Base-by-base conservation (phyloP, 2,888 invertebrate species). In the Ennomos fuscantarius region DNA sequence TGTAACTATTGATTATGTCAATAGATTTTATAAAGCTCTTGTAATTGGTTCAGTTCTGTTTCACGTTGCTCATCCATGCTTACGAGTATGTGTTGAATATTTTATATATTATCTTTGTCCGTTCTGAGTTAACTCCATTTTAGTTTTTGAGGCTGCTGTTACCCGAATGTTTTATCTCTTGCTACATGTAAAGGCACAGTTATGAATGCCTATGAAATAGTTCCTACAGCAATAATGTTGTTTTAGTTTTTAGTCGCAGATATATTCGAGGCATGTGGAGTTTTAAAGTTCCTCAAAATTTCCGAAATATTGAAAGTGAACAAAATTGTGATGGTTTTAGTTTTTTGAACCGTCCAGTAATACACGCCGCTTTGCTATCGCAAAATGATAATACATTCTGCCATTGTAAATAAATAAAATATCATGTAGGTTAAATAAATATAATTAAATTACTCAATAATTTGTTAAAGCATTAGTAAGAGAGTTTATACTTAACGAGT, bases 1-100 rank as follows among this genome's bases (percentile, higher is more conserved):
- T 85, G 75, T 70, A 70, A 74, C 82, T 86, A 75, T 91, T 92
- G 87, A 89, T 84, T 11, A 71, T 8, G 84, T 90, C 86, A 91
- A 90, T 86, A 87, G 81, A 78, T 77, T 33, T 69, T 66, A 70
- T 69, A 76, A 88, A 87, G 87, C 81, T 79, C 68, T 55, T 73
- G 60, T 76, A 66, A 72, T 75, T 70, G 70, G 68, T 66, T 71
- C 64, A 57, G 52, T 69, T 51, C 24, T 58, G 51, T 61, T 56
- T 56, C 44, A 43, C 47, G 50, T 56, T 55, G 32, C 55, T 53
- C 52, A 42, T 55, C 42, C 55, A 42, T 58, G 55, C 44, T 55
- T 49, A 44, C 42, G 41, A 45, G 46, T 55, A 40, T 50, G 49
- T 24, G 40, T 48, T 47, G 34, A 35, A 24, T 41, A 41, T 41